Evolutionary conservation across 2,113 vertebrate genomes (phyloP).

Genomic region (Tyrannus savana): DNA sequence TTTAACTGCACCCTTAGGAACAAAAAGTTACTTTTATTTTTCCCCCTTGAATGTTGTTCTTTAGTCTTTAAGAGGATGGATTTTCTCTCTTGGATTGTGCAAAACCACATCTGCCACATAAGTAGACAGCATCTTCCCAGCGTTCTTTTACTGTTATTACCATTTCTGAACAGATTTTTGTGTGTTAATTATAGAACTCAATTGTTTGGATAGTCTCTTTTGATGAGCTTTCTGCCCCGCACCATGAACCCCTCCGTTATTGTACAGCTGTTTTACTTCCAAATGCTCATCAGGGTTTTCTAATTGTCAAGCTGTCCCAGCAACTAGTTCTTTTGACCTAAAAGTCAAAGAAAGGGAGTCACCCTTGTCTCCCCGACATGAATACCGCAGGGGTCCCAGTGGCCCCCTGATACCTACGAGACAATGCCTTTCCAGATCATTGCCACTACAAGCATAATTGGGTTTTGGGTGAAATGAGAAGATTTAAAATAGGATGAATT

Average conservation of each 20-base stretch:
- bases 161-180: constrained; percentile 70
- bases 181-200: constrained; percentile 81
- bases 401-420: not conserved
- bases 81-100: not conserved
- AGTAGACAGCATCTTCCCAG: constrained; percentile 41
- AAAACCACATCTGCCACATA: constrained; percentile 63
- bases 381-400: constrained; percentile 1
- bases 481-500: constrained; percentile 73
- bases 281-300: constrained; percentile 55
- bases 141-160: constrained; percentile 63
- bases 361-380: constrained; percentile 27
- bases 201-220: constrained; percentile 73
- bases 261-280: constrained; percentile 62
- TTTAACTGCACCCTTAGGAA: constrained; percentile 25
- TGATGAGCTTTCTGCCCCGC: constrained; percentile 61
- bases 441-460: constrained; percentile 56
- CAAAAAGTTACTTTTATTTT: constrained; percentile 40
- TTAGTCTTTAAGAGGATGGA: constrained; percentile 36
- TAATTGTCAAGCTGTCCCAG: constrained; percentile 56
- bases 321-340: constrained; percentile 41
- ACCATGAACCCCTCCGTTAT: constrained; percentile 36
- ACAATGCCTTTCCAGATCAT: constrained; percentile 54
- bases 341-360: constrained; percentile 53
- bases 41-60: not conserved
- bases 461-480: constrained; percentile 54